Evolutionary conservation across 2,888 invertebrate genomes (phyloP).

Genomic region (Eretmocerus hayati): DNA sequence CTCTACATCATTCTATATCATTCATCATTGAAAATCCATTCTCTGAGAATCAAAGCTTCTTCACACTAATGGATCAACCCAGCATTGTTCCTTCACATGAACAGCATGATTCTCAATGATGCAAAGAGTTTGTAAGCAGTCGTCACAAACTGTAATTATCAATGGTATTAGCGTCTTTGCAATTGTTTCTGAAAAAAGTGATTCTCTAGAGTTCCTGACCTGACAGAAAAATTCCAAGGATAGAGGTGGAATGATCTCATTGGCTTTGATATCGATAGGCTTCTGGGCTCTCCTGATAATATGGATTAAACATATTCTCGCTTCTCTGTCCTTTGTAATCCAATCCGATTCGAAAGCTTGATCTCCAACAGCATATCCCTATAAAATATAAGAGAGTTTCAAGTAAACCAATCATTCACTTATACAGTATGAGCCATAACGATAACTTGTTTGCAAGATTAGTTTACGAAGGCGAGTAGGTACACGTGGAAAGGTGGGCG

Average conservation of each 20-base stretch:
- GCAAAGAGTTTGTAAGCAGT: slow-evolving; percentile 13
- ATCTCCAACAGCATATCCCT: slow-evolving; percentile 7
- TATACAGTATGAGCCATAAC: no score
- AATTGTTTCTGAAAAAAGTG: not conserved
- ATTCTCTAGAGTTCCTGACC: not conserved
- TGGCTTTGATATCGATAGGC: slow-evolving; percentile 7
- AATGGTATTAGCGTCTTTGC: not conserved
- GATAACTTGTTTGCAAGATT: no score
- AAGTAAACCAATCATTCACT: no score
- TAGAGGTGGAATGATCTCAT: slow-evolving; percentile 8
- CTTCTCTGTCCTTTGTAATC: slow-evolving; percentile 4
- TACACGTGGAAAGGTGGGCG: no score
- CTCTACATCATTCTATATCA: no score
- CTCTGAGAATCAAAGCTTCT: no score
- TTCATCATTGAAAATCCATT: no score
- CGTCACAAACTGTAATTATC: slow-evolving; percentile 9
- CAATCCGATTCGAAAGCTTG: slow-evolving; percentile 11
- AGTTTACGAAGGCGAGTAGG: no score
- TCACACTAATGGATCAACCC: no score
- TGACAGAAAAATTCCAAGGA: slow-evolving; percentile 13
- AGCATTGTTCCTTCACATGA: no score
- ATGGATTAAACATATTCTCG: slow-evolving; percentile 4
- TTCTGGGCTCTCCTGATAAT: slow-evolving; percentile 10
- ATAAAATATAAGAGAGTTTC: no score
- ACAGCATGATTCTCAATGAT: slow-evolving; percentile 7